Evolutionary conservation across 2,113 vertebrate species (phyloP).

Genomic region (Amphiprion percula): DNA sequence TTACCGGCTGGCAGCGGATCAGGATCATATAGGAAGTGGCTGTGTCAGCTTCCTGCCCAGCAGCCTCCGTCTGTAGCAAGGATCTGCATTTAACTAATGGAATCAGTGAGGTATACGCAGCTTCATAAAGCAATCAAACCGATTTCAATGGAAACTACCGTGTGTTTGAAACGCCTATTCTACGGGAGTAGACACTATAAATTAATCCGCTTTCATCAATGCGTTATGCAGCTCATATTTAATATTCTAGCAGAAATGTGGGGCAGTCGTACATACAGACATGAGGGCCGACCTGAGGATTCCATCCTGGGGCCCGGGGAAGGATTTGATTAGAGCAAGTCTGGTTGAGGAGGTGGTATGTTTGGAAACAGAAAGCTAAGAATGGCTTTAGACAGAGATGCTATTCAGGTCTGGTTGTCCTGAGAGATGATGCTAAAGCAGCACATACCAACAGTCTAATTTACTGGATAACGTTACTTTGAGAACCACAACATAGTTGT

Average conservation of each 20-base stretch:
- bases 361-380: background rate
- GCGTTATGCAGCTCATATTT: conserved; percentile 16
- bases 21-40: conserved; percentile 48
- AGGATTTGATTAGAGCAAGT: conserved; percentile 19
- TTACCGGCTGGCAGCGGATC: conserved; percentile 49
- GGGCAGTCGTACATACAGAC: background rate
- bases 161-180: conserved; percentile 2
- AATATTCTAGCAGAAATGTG: background rate
- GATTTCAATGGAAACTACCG: conserved; percentile 10
- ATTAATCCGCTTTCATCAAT: conserved; percentile 39
- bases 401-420: too few species aligned
- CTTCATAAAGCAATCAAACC: conserved; percentile 11
- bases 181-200: conserved; percentile 17
- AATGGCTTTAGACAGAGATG: too few species aligned
- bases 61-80: conserved; percentile 28
- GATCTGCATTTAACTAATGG: conserved; percentile 25
- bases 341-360: conserved; percentile 19
- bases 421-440: too few species aligned
- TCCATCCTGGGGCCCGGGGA: background rate
- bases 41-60: conserved; percentile 36
- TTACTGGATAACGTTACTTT: too few species aligned
- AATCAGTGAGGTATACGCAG: conserved; percentile 4
- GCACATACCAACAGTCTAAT: too few species aligned
- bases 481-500: too few species aligned
- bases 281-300: background rate